Conservation (phyloP, 2,113 vertebrate genomes). For the Rhegmatorhina hoffmannsi region DNA sequence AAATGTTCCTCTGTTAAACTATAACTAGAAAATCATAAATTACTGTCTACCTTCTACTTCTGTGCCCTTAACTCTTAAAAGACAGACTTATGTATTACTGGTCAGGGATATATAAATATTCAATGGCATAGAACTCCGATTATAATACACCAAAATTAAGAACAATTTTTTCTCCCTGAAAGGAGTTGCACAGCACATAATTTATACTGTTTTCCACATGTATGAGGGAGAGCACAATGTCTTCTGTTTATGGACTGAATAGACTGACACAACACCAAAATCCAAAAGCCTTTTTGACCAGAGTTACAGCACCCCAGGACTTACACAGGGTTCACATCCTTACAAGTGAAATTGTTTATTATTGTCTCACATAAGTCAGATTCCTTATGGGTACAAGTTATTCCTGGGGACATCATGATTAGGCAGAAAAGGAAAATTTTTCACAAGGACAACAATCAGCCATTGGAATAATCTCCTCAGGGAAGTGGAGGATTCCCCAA, state of each 20-base stretch:
- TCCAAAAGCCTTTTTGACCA: not conserved
- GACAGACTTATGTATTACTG: not conserved
- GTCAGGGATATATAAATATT: constrained; percentile 15
- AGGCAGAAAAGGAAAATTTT: not conserved
- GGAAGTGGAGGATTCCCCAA: not conserved
- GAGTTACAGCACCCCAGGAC: not conserved
- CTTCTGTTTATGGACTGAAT: not conserved
- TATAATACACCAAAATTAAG: constrained; percentile 11
- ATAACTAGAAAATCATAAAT: not conserved
- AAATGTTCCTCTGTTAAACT: not conserved
- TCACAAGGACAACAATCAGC: not conserved
- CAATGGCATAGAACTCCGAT: not conserved
- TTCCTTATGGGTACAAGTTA: not conserved
- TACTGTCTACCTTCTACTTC: not conserved
- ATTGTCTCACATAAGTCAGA: not conserved
- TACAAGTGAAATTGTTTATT: not conserved
- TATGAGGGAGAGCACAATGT: not conserved
- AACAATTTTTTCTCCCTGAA: not conserved
- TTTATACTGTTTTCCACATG: not conserved
- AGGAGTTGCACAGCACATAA: not conserved
- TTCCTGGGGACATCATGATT: not conserved
- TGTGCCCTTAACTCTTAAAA: not conserved
- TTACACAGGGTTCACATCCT: not conserved
- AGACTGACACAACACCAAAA: not conserved
- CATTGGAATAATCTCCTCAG: not conserved